Percentiles rank a stretch among this genome's conserved stretches.
Conservation (phyloP, 2,888 invertebrate species). For the Diloba caeruleocephala region DNA sequence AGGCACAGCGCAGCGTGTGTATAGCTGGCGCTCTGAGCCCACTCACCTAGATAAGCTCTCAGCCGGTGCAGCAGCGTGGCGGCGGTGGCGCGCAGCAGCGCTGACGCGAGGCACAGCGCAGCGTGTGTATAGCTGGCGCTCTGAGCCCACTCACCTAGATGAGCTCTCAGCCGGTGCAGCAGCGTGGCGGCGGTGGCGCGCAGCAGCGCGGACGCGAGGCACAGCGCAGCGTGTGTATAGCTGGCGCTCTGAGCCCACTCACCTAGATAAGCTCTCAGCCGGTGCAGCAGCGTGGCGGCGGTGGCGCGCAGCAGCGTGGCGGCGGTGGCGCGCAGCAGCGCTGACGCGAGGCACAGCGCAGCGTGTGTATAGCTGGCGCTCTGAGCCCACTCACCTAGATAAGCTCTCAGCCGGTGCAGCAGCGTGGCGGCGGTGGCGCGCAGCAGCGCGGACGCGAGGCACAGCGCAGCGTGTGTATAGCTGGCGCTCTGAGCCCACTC, state of each 20-base stretch:
- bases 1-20: not conserved
- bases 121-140: too few relatives aligned
- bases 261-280: constrained; percentile 89
- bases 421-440: constrained; percentile 93
- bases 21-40: too few relatives aligned
- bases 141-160: constrained; percentile 45
- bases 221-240: not conserved
- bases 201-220: constrained; percentile 90
- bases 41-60: constrained; percentile 78
- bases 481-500: too few relatives aligned
- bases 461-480: constrained; percentile 2
- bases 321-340: constrained; percentile 9
- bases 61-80: constrained; percentile 94
- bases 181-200: constrained; percentile 94
- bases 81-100: constrained; percentile 79
- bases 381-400: too few relatives aligned
- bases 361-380: too few relatives aligned
- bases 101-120: constrained; percentile 47
- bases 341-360: too few relatives aligned
- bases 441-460: constrained; percentile 74
- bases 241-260: too few relatives aligned
- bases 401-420: constrained; percentile 87
- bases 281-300: constrained; percentile 93
- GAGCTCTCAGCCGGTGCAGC: constrained; percentile 92
- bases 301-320: constrained; percentile 68